Base-by-base conservation (phyloP, 2,113 vertebrate species). In the Onychostoma macrolepis region DNA sequence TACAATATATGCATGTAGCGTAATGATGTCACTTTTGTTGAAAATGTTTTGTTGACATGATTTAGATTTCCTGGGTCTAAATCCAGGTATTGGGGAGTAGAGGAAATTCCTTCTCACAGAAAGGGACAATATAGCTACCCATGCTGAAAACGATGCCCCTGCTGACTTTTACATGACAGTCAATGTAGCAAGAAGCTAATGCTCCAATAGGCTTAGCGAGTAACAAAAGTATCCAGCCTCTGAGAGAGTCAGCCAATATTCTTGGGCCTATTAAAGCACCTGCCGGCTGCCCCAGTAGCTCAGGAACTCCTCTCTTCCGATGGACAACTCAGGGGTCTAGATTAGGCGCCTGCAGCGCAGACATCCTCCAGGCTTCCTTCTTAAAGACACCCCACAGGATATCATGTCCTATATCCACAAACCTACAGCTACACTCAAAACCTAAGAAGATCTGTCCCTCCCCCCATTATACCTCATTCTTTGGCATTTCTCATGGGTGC, bases 151-250 rank as follows among this genome's bases (percentile, higher is more conserved):
- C 91, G 85, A 90, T 90, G 85, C 86, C 89, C 95, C 94, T 95
- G 94, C 94, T 95, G 94, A 91, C 90, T 95, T 94, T 93, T 92
- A 91, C 90, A 92, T 95, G 92, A 85, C 84, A 93, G 91, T 91
- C 91, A 91, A 93, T 93, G 93, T 92, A 90, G 91, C 92, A 91
- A 92, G 91, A 81, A 93, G 90, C 89, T 94, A 95, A 95, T 92
- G 89, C 92, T 93, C 88, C 91, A 91, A 86, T 89, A 87, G 92
- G 92, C 92, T 95, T 94, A 94, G 90, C 91, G 80, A 72, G 91
- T 82, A 92, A 94, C 94, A 95, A 94, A 95, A 93, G 94, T 93
- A 93, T 91, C 92, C 91, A 90, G 92, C 89, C 90, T 89, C 30
- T 89, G 85, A 90, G 90, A 90, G 89, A 90, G 90, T 81, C 92